Conservation (phyloP, 2,888 invertebrate genomes). For the Andricus curvator region DNA sequence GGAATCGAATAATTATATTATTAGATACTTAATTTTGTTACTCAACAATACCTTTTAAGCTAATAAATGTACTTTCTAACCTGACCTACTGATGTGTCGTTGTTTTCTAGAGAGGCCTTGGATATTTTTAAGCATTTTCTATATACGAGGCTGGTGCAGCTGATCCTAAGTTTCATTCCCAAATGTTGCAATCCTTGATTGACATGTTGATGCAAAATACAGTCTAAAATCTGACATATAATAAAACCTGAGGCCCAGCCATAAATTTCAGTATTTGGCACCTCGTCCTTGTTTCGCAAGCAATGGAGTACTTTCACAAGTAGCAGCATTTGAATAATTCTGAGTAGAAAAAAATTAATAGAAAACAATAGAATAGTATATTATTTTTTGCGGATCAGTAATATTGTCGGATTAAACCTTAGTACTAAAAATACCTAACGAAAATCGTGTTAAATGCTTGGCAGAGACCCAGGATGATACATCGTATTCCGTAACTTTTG, state of each 20-base stretch:
- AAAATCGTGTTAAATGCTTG: too few relatives aligned
- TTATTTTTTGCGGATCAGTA: too few relatives aligned
- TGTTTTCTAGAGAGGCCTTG: constrained; percentile 81
- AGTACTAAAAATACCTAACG: too few relatives aligned
- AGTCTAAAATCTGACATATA: constrained; percentile 61
- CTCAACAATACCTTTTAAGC: accelerated
- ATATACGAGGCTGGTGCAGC: constrained; percentile 85
- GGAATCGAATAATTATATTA: too few relatives aligned
- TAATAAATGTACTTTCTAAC: constrained; percentile 65
- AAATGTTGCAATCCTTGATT: constrained; percentile 78
- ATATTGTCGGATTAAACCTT: too few relatives aligned
- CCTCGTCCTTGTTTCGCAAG: constrained; percentile 45
- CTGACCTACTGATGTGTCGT: constrained; percentile 86
- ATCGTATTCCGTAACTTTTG: too few relatives aligned
- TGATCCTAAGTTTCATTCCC: constrained; percentile 86
- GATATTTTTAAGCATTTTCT: constrained; percentile 87
- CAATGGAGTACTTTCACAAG: constrained; percentile 63
- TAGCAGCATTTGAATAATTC: constrained; percentile 69
- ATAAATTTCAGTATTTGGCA: constrained; percentile 24
- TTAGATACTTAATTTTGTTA: too few relatives aligned
- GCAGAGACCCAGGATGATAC: too few relatives aligned
- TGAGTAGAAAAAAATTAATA: constrained; percentile 46
- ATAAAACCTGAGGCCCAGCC: constrained; percentile 76
- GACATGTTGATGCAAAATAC: constrained; percentile 77
- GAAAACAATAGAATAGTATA: too few relatives aligned